Evolutionary conservation across 2,888 invertebrate genomes (phyloP), one percentile per base, ranked within the genome.

Genomic region (Nebria salina): DNA sequence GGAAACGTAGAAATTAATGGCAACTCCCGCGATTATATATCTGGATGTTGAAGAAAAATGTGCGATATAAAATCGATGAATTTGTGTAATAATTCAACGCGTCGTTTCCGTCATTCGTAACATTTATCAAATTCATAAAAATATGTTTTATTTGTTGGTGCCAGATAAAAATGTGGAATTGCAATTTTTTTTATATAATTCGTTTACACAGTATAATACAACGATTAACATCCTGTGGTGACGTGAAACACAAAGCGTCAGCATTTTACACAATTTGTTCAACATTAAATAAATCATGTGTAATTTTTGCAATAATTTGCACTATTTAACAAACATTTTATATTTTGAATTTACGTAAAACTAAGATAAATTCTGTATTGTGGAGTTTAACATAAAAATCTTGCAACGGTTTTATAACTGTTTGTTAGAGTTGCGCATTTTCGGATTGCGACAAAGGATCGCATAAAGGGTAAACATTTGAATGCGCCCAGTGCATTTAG

Each of bases 401-500:
- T 5, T 54, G 2, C 13, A 2, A 54, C 6, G 7, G 54, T 54
- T 54, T 54, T 54, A 54, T 54, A 11, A 54, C 54, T 11, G 54
- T 13, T 8, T 54, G 20, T 20, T 20, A 3, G 54, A 54, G 54
- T 54, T 54, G 54, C 3, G 1, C 54, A 54, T 11, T 54, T 54
- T 11, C 13, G 13, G 4, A 54, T 34, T 34, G 34, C 54, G 54
- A 54, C 13, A 54, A 8, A 54, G 8, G 8, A 8, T 11, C 7
- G 8, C 54, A 54, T 8, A 54, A 54, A 54, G 54, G 54, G 54
- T 54, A 54, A 54, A 54, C 54, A 54, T 54, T 54, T 3, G 6
- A 54, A 54, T 54, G 54, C 54, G 54, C 54, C 54, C 54, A 54
- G 54, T 54, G 54, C 54, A 54, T 54, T 54, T 54, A 54, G 54